phyloP scores from a whole-genome alignment of 2,888 invertebrate species.

The Nycteola revayana region DNA sequence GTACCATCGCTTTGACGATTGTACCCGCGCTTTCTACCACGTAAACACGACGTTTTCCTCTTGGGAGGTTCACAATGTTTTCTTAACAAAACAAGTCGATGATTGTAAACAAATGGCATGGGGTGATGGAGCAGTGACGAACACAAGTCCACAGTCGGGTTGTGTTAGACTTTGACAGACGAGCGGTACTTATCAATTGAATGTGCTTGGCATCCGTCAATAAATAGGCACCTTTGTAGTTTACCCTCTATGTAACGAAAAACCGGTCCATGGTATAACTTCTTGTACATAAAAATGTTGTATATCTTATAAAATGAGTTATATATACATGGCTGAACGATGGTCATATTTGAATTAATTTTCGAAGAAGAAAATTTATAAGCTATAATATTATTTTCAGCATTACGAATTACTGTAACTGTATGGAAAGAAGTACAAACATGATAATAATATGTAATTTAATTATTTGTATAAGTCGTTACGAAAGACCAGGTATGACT shows the following conservation, averaged over 20 bases:
- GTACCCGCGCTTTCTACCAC: slow-evolving; percentile 67
- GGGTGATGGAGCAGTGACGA: slow-evolving; percentile 19
- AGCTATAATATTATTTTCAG: slow-evolving; percentile 57
- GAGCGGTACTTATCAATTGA: slow-evolving; percentile 43
- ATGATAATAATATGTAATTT: slow-evolving; percentile 63
- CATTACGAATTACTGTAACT: slow-evolving; percentile 55
- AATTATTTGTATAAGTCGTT: slow-evolving; percentile 74
- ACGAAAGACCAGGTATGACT: slow-evolving; percentile 72
- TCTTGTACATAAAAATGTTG: slow-evolving; percentile 34
- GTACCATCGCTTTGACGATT: slow-evolving; percentile 53
- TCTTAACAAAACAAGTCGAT: slow-evolving; percentile 35
- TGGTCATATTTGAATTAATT: slow-evolving; percentile 46
- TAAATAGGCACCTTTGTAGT: slow-evolving; percentile 36
- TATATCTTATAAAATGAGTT: slow-evolving; percentile 39
- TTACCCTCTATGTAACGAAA: slow-evolving; percentile 33
- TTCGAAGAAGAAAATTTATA: slow-evolving; percentile 55
- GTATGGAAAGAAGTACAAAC: slow-evolving; percentile 71
- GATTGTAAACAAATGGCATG: slow-evolving; percentile 19
- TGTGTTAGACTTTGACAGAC: slow-evolving; percentile 43
- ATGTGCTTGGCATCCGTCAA: slow-evolving; percentile 33
- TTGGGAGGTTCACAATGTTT: slow-evolving; percentile 68
- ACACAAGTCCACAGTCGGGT: slow-evolving; percentile 23
- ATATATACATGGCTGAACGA: slow-evolving; percentile 35
- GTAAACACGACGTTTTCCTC: slow-evolving; percentile 59
- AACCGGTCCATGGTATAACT: slow-evolving; percentile 21